Evolutionary conservation across 2,113 vertebrate species (phyloP), one percentile per base, ranked within the genome.

Genomic region (Vidua chalybeata): DNA sequence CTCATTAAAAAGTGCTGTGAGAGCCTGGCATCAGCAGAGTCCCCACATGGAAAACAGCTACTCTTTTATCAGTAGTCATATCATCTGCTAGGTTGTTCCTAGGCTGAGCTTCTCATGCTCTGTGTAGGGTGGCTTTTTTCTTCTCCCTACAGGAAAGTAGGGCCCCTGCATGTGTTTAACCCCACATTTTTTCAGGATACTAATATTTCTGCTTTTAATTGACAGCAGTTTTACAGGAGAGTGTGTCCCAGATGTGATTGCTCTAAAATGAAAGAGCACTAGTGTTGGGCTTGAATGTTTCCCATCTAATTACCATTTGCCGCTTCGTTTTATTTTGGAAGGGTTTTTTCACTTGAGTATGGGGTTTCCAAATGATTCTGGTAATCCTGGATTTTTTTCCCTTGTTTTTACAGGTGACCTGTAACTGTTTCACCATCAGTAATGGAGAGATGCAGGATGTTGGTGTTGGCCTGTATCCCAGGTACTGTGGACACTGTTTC

Each of bases 371-470:
- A 95, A 84, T 71, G 43, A 55, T 90, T 93, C 71, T 90, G 55
- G 92, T 97, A 93, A 97, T 93, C 68, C 77, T 94, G 91, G 71
- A 72, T 73, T 97, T 94, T 94, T 94, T 81, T 30, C 52, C 43
- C 84, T 97, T 98, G 93, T 97, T 98, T 98, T 97, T 51, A 95
- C 98, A 99, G 99, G 98, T 99, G 97, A 99, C 98, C 56, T 99
- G 99, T 97, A 99, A 99, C 97, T 99, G 99, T 96, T 99, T 99
- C 97, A 99, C 98, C 96, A 98, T 99, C 97, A 99, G 99, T 96
- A 98, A 99, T n/a, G 98, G 98, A 31, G 99, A 99, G 97, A 98
- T 99, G 97, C 99, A 99, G 97, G 99, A 99, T 97, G 97, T 99
- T 90, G 99, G 98, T 94, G 99, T 99, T 92, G 99, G 99, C 86